Evolutionary conservation across 2,888 invertebrate genomes (phyloP), one percentile per base, ranked within the genome.

Genomic region (Chromoteleia sp.): DNA sequence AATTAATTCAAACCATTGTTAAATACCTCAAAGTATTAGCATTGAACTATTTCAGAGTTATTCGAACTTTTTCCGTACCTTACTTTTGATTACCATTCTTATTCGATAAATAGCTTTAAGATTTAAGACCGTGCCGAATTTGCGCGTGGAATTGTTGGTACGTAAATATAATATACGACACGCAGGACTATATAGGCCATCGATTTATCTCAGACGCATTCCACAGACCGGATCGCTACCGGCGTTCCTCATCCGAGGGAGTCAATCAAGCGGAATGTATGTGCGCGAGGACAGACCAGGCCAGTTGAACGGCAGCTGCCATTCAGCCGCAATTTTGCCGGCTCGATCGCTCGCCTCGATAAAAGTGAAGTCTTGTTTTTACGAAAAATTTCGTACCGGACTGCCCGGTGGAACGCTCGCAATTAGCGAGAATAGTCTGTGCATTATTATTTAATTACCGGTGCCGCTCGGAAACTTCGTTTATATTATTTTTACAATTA

Each of bases 251-350:
- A 84, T 83, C 75, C 85, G 83, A 83, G 84, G 85, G 84, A 87
- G 81, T 86, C 86, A 84, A 89, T 86, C 86, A 88, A 85, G 87
- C 84, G 88, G 88, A 89, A 83, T 83, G 76, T 78, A 78, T 82
- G 82, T 70, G 77, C 43, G 70, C 74, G 74, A 65, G 88, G 88
- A 87, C 85, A 85, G 71, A 86, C 83, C 86, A 84, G 83, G 84
- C 87, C 75, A 86, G 86, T 85, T 87, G 85, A 85, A 86, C 85
- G 83, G 77, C 81, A 73, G 73, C 73, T 73, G 76, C 81, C 76
- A 76, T 73, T 76, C 73, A 80, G 68, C 61, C 21, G 59, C 76
- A 71, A 58, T 67, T 76, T 71, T 65, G 65, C 58, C 59, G 39
- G 63, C 45, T 52, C 71, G 71, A 81, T 76, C 76, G 50, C 41